Evolutionary conservation across 1,140 invertebrate genomes (phyloP), one percentile per base, ranked within the genome.

Genomic region (Fragariocoptes setiger): DNA sequence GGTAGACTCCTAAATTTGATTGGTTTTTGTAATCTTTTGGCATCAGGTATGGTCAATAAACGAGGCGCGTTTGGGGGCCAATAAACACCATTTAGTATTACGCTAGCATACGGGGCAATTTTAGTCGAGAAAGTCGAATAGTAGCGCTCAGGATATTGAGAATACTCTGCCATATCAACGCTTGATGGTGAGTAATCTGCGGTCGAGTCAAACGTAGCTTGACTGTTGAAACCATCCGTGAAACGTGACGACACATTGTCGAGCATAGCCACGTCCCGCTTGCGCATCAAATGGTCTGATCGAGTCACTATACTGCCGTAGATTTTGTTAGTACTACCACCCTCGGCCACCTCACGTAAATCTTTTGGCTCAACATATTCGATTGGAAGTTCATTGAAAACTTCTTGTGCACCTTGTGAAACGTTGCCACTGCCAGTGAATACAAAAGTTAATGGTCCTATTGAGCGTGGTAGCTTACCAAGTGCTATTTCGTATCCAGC

Each of bases 81-180:
- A 57, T 95, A 99, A 47, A 99, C 95, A 4, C 92, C 82, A 54
- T 99, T 97, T 2, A 97, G 67, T 39, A 99, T 77, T 0, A 90
- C 78, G 0, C 83, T 88, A 0, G 88, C 85, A 55, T 88, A 94
- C 0, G 90, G 85, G 0, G 90, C 92, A 47, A 97, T 88, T 67
- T 80, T 88, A 54, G 85, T 78, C 46, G 77, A 80, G 56, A 99
- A 99, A 3, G 76, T 85, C 5, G 88, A 95, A 43, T 78, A 79
- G 53, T 95, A 99, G 51, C 70, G 61, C 50, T 90, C 77, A 2
- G 92, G 90, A 56, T 78, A 69, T 47, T 77, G 66, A 40, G 85
- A 76, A 57, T 88, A 97, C 53, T 97, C 92, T 31, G 73, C 67
- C 5, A 70, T 60, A 57, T 94, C 75, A 53, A 85, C 95, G 12